phyloP scores from a whole-genome alignment of 2,797 vertebrate species.

The Lacerta bilineata region DNA sequence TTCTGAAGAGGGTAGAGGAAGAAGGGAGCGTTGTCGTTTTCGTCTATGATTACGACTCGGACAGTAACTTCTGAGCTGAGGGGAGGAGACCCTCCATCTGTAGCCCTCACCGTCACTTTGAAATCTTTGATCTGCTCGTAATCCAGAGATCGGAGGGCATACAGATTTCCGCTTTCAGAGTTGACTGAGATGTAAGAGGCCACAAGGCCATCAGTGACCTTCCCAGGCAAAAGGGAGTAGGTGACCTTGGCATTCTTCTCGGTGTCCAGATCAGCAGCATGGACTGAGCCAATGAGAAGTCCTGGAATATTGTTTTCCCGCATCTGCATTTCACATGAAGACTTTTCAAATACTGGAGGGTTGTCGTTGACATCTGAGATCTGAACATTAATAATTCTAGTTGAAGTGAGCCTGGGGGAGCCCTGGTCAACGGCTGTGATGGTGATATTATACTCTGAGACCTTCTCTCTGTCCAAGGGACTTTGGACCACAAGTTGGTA shows the following conservation, averaged over 20 bases:
- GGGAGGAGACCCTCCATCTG: background rate
- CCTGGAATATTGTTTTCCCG: slow-evolving; percentile 8
- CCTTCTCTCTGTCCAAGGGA: slow-evolving; percentile 10
- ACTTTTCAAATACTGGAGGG: background rate
- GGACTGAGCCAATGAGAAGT: background rate
- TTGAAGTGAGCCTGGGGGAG: background rate
- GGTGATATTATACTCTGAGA: slow-evolving; percentile 5
- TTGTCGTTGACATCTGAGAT: background rate
- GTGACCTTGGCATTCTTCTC: slow-evolving; percentile 15
- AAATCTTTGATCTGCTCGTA: background rate
- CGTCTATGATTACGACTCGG: background rate
- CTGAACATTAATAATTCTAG: background rate
- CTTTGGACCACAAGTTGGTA: slow-evolving; percentile 38
- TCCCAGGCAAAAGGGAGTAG: background rate
- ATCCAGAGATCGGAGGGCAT: background rate
- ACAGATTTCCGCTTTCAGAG: background rate
- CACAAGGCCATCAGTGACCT: background rate
- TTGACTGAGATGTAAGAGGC: background rate
- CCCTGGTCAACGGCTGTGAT: background rate
- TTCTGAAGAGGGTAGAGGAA: slow-evolving; percentile 21
- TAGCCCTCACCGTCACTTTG: background rate
- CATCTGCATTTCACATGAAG: background rate
- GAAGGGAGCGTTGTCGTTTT: slow-evolving; percentile 16
- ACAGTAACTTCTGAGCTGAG: background rate
- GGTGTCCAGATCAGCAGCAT: background rate